These are phyloP conservation scores for Tenthredo amoena DNA, from an alignment of 2,888 invertebrate species.

Conservation along the genomic window DNA sequence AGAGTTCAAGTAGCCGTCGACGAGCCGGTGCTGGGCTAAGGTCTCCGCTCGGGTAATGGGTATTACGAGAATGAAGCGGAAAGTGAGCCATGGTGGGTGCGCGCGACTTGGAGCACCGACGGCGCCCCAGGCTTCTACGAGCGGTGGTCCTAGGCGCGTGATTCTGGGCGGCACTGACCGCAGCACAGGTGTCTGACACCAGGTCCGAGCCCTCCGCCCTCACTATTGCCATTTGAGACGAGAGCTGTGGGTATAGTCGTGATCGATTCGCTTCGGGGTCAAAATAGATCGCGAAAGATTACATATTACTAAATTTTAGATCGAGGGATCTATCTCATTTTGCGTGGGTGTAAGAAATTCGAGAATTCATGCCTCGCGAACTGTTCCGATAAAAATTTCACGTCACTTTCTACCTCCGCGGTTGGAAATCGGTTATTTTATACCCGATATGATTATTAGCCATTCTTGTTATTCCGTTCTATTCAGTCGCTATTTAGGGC, in stretches of 20 bases:
- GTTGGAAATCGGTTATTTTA: not conserved
- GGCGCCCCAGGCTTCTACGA: slow-evolving; percentile 22
- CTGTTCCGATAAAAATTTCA: not conserved
- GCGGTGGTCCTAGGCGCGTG: slow-evolving; percentile 14
- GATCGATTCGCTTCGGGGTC: not conserved
- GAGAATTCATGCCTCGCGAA: not conserved
- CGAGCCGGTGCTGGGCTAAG: slow-evolving; percentile 44
- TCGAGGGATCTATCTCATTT: not conserved
- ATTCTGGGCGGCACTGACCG: slow-evolving; percentile 49
- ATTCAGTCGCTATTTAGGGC: not conserved
- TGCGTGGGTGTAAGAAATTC: not conserved
- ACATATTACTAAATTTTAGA: not conserved
- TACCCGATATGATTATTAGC: not conserved
- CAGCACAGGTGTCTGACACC: slow-evolving; percentile 46
- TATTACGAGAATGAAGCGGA: slow-evolving; percentile 54
- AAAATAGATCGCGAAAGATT: slow-evolving; percentile 17
- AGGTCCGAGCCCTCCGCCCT: slow-evolving; percentile 21
- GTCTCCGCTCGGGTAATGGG: slow-evolving; percentile 50
- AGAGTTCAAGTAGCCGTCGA: slow-evolving; percentile 62
- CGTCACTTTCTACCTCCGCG: not conserved
- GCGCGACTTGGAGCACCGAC: slow-evolving; percentile 33
- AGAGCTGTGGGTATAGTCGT: slow-evolving; percentile 1
- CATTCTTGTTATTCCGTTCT: not conserved
- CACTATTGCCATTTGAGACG: slow-evolving; percentile 25
- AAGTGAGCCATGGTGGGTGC: slow-evolving; percentile 53